phyloP scores from a whole-genome alignment of 2,797 vertebrate genomes.

The Corythornis leucogaster region DNA sequence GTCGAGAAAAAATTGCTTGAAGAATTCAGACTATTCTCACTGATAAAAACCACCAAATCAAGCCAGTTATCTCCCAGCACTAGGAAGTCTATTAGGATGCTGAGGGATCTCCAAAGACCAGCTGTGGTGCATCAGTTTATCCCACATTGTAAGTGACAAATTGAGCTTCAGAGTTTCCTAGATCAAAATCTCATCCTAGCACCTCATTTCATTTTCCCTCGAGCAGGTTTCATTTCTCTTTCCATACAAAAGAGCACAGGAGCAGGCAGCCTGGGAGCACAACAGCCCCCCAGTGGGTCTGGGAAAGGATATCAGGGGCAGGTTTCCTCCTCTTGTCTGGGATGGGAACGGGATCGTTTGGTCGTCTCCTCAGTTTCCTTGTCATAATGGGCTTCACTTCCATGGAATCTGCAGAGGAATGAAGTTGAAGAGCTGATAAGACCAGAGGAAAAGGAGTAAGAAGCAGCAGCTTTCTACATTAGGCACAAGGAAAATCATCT shows the following conservation, averaged over 20 bases:
- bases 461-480: slow-evolving; percentile 3
- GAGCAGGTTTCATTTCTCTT: not conserved
- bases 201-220: not conserved
- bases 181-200: not conserved
- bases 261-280: not conserved
- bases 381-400: slow-evolving; percentile 99
- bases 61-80: not conserved
- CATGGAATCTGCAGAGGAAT: slow-evolving; percentile 91
- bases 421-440: slow-evolving; percentile 30
- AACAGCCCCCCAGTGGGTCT: not conserved
- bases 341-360: slow-evolving; percentile 97
- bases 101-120: not conserved
- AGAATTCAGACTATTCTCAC: not conserved
- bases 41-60: not conserved
- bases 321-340: slow-evolving; percentile 98
- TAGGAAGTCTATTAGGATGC: not conserved
- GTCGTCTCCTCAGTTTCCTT: slow-evolving; percentile 91
- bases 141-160: not conserved
- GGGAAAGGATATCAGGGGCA: slow-evolving; percentile 95
- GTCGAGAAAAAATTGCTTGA: not conserved
- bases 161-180: not conserved
- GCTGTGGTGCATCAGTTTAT: not conserved
- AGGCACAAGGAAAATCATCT: not conserved
- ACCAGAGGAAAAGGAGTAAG: not conserved
- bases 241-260: not conserved